These are phyloP conservation scores for Apamea epomidion DNA, from an alignment of 2,888 invertebrate genomes.

Conservation along the genomic window DNA sequence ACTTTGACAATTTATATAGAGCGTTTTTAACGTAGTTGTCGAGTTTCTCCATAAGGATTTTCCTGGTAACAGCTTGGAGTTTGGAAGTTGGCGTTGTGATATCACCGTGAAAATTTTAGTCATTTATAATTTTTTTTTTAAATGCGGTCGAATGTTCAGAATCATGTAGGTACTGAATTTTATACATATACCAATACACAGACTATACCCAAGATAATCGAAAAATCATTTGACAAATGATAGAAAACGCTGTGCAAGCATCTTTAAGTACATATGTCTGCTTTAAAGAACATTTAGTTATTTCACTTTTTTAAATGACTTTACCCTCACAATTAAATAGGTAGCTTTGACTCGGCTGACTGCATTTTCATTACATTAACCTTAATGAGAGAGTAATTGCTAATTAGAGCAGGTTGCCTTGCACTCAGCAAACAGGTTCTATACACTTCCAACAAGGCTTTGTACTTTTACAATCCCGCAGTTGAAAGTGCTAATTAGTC, in stretches of 20 bases:
- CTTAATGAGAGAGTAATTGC: conserved; percentile 18
- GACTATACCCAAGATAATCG: neutral
- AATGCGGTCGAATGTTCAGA: too few species aligned
- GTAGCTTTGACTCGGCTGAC: neutral
- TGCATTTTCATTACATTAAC: conserved; percentile 6
- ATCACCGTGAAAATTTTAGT: too few species aligned
- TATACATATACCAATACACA: too few species aligned
- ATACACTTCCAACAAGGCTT: neutral
- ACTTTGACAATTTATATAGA: neutral
- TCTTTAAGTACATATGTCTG: neutral
- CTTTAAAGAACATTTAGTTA: neutral
- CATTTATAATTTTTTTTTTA: too few species aligned
- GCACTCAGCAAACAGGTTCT: conserved; percentile 11
- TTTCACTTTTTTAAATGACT: neutral
- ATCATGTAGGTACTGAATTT: too few species aligned
- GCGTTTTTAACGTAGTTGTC: neutral
- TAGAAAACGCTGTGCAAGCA: neutral
- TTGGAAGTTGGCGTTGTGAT: too few species aligned
- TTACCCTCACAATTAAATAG: neutral
- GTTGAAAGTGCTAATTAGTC: conserved; percentile 12
- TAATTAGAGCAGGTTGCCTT: conserved; percentile 14
- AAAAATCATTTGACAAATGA: neutral
- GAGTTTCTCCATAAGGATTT: too few species aligned
- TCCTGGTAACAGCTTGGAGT: too few species aligned
- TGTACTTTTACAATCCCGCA: conserved; percentile 11